Base-by-base conservation (phyloP, 1,140 invertebrate species). In the Drosophila prosaltans region DNA sequence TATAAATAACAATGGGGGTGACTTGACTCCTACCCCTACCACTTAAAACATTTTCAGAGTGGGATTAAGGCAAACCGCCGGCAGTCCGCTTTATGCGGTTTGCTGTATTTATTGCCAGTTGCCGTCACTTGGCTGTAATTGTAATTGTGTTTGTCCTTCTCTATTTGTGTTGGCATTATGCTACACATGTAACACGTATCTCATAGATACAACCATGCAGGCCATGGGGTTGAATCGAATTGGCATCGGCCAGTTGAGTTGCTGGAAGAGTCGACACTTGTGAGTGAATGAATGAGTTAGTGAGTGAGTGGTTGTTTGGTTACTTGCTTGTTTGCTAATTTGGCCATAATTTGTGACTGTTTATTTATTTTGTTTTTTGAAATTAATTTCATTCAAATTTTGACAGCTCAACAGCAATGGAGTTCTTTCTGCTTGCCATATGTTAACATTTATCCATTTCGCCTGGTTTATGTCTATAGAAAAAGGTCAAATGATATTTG, bases 291-390 rank as follows among this genome's bases (percentile, higher is more conserved):
- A 57, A 65, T 62, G 69, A 85, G 81, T 81, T 82, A 82, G 75
- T 84, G 80, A 30, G 40, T 36, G n/a, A 57, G 24, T 73, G 81
- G 82, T 81, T 85, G 74, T 36, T 59, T 24, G 11, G 65, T 30
- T 73, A 30, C 10, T 51, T 58, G 62, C 36, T 73, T 91, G 83
- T 71, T 85, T 89, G 90, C 90, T 91, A 91, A 91, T 91, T 91
- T 91, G 90, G 82, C 75, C 82, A 91, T 91, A 91, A 91, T 90
- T 90, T 91, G 90, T 91, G 82, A 84, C 78, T 81, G 81, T 89
- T 89, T 89, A 81, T 89, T 89, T 90, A 81, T 89, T 89, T 90
- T 75, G 64, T 73, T 68, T 73, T 68, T 79, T 61, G 64, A 74
- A 90, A 88, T 88, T 89, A 89, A 89, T 89, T 89, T 81, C 74